These are phyloP conservation scores for Passer montanus DNA, from an alignment of 2,113 vertebrate genomes.

Conservation along the genomic window DNA sequence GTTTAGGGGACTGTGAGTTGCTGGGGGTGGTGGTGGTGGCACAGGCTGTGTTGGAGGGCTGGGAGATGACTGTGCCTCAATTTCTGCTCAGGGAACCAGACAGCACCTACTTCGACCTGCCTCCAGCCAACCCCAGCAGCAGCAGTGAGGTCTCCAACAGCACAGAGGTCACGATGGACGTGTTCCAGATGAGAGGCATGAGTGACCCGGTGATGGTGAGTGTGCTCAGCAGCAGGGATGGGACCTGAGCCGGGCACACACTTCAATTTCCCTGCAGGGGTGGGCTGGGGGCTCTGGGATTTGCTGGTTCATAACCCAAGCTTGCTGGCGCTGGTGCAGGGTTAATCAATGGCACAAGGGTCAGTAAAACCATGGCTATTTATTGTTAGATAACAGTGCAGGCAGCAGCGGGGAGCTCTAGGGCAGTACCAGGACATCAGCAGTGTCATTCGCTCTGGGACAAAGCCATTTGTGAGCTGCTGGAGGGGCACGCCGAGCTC, in stretches of 20 bases:
- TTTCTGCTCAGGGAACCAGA: conserved; percentile 87
- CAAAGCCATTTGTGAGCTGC: background rate
- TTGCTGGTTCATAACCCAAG: background rate
- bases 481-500: background rate
- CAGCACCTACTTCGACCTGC: conserved; percentile 95
- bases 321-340: accelerated
- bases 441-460: accelerated
- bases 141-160: conserved; percentile 65
- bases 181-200: conserved; percentile 91
- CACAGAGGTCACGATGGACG: conserved; percentile 84
- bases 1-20: accelerated
- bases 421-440: accelerated
- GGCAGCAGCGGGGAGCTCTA: background rate
- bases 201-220: conserved; percentile 89
- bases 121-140: conserved; percentile 75
- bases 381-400: background rate
- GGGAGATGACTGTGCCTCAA: background rate
- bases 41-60: background rate
- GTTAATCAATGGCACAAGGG: accelerated
- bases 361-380: accelerated
- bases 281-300: background rate
- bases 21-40: no score
- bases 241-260: accelerated
- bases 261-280: accelerated
- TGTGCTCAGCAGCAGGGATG: background rate